Percentiles rank a stretch among this genome's conserved stretches.
Conservation (phyloP, 2,797 vertebrate genomes). For the Kryptolebias ocellatus region DNA sequence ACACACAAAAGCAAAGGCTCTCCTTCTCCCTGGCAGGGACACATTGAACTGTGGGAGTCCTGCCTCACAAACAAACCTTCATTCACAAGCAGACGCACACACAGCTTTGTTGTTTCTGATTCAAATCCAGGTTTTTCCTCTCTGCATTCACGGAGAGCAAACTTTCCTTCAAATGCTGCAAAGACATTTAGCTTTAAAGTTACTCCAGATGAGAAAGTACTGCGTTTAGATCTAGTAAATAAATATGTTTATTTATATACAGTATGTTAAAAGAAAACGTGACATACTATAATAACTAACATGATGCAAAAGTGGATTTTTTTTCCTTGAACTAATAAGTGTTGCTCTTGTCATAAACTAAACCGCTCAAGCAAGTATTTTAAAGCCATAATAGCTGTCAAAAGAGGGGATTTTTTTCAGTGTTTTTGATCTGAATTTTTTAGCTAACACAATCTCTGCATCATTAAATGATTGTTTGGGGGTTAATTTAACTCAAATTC, state of each 20-base stretch:
- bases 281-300: neutral
- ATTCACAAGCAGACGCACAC: constrained; percentile 27
- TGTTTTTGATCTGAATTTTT: too few relatives aligned
- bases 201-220: neutral
- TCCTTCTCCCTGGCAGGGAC: constrained; percentile 64
- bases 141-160: constrained; percentile 4
- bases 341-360: neutral
- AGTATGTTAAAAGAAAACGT: neutral
- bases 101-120: constrained; percentile 26
- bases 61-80: constrained; percentile 42
- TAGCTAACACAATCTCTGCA: too few relatives aligned
- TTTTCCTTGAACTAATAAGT: too few relatives aligned
- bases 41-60: constrained; percentile 54
- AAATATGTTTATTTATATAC: neutral
- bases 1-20: constrained; percentile 49
- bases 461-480: too few relatives aligned
- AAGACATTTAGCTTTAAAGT: constrained; percentile 8
- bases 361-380: too few relatives aligned
- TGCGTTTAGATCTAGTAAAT: neutral
- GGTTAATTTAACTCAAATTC: too few relatives aligned
- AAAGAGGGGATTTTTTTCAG: too few relatives aligned
- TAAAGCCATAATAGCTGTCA: too few relatives aligned
- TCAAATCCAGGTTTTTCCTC: constrained; percentile 1
- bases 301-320: neutral
- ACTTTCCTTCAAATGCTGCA: constrained; percentile 1